Conservation (phyloP, 2,113 vertebrate species). For the Trogon melanurus region DNA sequence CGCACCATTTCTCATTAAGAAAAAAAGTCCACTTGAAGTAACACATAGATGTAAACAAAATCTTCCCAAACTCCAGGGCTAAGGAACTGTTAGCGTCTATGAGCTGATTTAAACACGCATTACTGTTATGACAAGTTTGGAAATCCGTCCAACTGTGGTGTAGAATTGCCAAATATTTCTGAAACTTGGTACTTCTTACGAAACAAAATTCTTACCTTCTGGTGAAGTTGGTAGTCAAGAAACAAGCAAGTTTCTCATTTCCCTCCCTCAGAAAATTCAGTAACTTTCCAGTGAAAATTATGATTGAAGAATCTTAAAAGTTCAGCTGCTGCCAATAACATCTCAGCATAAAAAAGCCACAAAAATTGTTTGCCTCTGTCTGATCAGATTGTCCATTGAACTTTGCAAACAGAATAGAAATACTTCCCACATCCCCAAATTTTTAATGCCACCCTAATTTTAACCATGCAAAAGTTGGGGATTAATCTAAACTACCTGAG, state of each 20-base stretch:
- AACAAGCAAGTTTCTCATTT: neutral
- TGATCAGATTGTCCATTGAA: neutral
- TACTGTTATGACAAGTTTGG: neutral
- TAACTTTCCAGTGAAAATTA: neutral
- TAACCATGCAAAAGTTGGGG: neutral
- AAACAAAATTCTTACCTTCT: neutral
- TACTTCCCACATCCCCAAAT: neutral
- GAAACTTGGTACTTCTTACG: neutral
- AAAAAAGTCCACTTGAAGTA: neutral
- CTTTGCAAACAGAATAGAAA: neutral
- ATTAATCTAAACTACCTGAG: neutral
- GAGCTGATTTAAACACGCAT: neutral
- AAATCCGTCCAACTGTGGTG: neutral
- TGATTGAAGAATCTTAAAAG: neutral
- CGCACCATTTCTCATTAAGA: neutral
- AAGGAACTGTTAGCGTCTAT: neutral
- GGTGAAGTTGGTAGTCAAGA: neutral
- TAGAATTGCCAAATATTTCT: neutral
- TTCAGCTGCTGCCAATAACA: neutral
- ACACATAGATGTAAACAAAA: neutral
- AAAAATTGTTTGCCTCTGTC: neutral
- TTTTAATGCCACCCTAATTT: neutral
- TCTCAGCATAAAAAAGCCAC: neutral
- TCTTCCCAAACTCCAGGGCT: neutral
- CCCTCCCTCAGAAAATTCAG: neutral